Evolutionary conservation across 2,888 invertebrate genomes (phyloP), one percentile per base, ranked within the genome.

Genomic region (Ophioninae sp.): DNA sequence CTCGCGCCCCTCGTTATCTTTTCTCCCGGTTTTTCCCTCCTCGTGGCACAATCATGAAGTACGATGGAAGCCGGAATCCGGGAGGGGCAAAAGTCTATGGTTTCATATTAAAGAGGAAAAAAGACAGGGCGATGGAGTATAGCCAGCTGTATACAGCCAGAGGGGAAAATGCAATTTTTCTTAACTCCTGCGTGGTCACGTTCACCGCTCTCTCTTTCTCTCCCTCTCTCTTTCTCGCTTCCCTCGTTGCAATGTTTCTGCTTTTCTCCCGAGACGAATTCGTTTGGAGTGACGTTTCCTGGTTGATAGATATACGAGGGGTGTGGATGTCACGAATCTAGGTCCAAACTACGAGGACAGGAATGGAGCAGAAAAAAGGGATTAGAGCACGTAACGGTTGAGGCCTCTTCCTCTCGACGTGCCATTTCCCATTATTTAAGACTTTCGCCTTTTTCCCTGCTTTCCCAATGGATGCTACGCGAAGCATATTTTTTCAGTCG

Each of bases 401-500:
- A 75, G 68, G 75, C 56, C 58, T 56, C 17, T 13, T 79, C 63
- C 68, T 59, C 81, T 81, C 85, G 85, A 87, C 85, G 85, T 86
- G 81, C 86, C 73, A 86, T 85, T 87, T 88, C 78, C 86, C 85
- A 87, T 88, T 88, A 87, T 87, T 87, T 87, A 87, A 83, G 84
- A 85, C 79, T 75, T 81, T 79, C 68, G 65, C 63, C 65, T 68
- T n/a, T 51, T 68, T 74, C 13, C 20, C 10, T 61, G 23, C 22
- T 59, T 44, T 51, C 30, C 51, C 51, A 37, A 59, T 68, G 22
- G 51, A 13, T 56, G n/a, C 17, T 64, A 63, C 69, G 6, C 59
- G n/a, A 39, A 65, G 69, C 63, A 64, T 41, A 56, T 73, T 73
- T 65, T 74, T 83, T 75, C 67, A 3, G 23, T 17, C 61, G 30